phyloP scores from a whole-genome alignment of 2,113 vertebrate species.

The Neolamprologus sp. region DNA sequence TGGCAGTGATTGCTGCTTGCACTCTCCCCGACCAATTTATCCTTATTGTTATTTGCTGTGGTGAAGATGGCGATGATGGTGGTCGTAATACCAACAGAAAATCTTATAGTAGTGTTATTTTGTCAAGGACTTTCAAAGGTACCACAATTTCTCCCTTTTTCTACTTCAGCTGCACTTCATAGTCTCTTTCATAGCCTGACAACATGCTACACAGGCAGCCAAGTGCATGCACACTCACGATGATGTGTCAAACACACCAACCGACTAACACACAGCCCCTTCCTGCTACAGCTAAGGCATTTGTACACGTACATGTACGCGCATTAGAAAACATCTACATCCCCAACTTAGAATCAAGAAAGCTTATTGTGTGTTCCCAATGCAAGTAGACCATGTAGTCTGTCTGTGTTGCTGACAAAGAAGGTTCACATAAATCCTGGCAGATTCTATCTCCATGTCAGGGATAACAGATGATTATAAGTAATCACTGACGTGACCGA shows the following conservation, averaged over 20 bases:
- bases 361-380: not conserved
- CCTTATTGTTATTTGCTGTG: not conserved
- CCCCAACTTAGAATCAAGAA: not conserved
- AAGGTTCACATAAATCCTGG: not conserved
- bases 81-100: not conserved
- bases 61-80: not conserved
- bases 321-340: not conserved
- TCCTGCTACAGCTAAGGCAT: not conserved
- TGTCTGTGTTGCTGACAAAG: not conserved
- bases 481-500: not conserved
- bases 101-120: not conserved
- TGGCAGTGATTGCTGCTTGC: not conserved
- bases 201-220: not conserved
- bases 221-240: not conserved
- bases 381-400: not conserved
- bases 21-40: not conserved
- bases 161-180: not conserved
- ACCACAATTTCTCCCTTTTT: not conserved
- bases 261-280: not conserved
- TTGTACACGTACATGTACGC: not conserved
- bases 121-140: not conserved
- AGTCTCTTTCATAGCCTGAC: not conserved
- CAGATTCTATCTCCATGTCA: not conserved
- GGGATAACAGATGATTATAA: not conserved
- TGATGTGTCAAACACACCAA: not conserved